Evolutionary conservation across 2,113 vertebrate genomes (phyloP).

Genomic region (Toxostoma redivivum): DNA sequence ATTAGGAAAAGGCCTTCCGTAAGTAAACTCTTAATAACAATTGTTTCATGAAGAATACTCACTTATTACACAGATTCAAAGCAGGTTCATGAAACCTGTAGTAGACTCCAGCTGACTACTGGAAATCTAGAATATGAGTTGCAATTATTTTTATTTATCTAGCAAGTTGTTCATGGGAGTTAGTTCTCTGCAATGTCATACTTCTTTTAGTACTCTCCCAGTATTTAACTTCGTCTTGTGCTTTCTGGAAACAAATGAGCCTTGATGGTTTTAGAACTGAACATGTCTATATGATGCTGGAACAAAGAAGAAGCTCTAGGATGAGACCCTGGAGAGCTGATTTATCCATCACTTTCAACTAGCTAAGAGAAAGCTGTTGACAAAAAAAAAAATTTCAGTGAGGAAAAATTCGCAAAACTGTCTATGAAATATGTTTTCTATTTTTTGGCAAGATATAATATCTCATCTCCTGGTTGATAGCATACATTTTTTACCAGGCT

Average conservation of each 20-base stretch:
- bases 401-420: neutral
- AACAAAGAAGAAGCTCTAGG: neutral
- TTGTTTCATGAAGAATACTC: neutral
- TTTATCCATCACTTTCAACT: neutral
- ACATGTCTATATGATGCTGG: neutral
- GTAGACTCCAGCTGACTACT: neutral
- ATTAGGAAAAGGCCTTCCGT: neutral
- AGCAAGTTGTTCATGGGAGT: neutral
- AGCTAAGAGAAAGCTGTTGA: neutral
- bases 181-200: neutral
- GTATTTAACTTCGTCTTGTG: neutral
- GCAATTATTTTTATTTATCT: neutral
- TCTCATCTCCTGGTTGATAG: neutral
- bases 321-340: neutral
- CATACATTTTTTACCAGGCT: neutral
- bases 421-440: neutral
- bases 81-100: neutral
- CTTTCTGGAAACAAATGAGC: neutral
- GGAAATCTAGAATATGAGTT: neutral
- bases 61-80: neutral
- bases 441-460: neutral
- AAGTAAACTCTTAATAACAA: neutral
- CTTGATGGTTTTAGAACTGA: neutral
- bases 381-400: neutral
- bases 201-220: neutral